phyloP scores from a whole-genome alignment of 2,888 invertebrate species.

The Carabus problematicus region DNA sequence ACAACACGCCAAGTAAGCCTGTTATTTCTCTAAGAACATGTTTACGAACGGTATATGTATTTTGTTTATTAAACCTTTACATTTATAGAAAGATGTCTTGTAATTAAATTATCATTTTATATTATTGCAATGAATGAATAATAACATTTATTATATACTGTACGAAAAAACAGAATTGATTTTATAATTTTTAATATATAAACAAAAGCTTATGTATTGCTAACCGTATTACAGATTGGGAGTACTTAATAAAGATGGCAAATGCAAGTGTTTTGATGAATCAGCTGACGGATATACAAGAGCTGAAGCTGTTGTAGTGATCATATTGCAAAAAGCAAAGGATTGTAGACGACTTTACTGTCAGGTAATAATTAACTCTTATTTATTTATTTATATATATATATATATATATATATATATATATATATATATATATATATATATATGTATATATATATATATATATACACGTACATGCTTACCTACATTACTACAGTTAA shows the following conservation, averaged over 20 bases:
- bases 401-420: no score
- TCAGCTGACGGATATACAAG: slow-evolving; percentile 82
- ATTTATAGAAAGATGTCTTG: no score
- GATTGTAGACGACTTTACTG: slow-evolving; percentile 63
- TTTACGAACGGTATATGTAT: not conserved
- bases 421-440: no score
- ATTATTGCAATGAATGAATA: no score
- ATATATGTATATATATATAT: no score
- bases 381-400: no score
- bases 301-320: slow-evolving; percentile 77
- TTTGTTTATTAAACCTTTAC: not conserved
- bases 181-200: slow-evolving; percentile 1
- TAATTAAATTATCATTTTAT: no score
- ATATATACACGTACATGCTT: not conserved
- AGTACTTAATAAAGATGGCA: slow-evolving; percentile 83
- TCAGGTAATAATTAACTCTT: slow-evolving; percentile 51
- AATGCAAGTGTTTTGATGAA: slow-evolving; percentile 90
- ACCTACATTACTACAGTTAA: no score
- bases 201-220: not conserved
- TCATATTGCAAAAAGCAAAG: slow-evolving; percentile 73
- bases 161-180: not conserved
- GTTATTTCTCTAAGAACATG: not conserved
- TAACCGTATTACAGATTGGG: slow-evolving; percentile 63
- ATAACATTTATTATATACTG: no score
- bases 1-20: slow-evolving; percentile 78